Evolutionary conservation across 2,797 vertebrate species (phyloP).

Genomic region (Macroramphosus scolopax): DNA sequence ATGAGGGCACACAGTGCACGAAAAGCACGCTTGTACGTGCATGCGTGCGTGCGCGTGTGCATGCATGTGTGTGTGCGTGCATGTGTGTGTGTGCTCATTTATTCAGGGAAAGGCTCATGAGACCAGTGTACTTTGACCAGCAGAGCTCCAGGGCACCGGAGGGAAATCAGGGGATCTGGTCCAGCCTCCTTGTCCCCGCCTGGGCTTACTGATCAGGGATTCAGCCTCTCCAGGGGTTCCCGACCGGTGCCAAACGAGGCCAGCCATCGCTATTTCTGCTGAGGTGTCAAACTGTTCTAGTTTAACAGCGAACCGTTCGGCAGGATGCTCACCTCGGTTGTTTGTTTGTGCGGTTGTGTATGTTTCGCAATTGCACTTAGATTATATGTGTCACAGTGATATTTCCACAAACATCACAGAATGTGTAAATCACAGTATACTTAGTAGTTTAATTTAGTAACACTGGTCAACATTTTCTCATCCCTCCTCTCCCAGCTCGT

Average conservation of each 20-base stretch:
- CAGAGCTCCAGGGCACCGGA: conserved; percentile 36
- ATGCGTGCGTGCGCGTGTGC: conserved; percentile 6
- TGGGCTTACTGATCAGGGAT: conserved; percentile 38
- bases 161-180: conserved; percentile 32
- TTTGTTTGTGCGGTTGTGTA: too few species aligned
- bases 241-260: conserved; percentile 39
- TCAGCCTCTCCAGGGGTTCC: conserved; percentile 30
- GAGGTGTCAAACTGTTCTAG: conserved; percentile 11
- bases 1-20: too few species aligned
- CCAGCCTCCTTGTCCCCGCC: conserved; percentile 39
- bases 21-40: too few species aligned
- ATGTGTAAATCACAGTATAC: too few species aligned
- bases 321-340: neutral
- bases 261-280: conserved; percentile 23
- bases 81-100: conserved; percentile 38
- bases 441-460: too few species aligned
- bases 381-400: too few species aligned
- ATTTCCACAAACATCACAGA: too few species aligned
- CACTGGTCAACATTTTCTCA: too few species aligned
- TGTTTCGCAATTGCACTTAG: too few species aligned
- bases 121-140: conserved; percentile 52
- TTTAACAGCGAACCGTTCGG: neutral
- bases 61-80: conserved; percentile 21
- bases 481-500: too few species aligned
- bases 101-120: conserved; percentile 50